These are phyloP conservation scores for Periophthalmus modestus DNA, from an alignment of 2,113 vertebrate species.

Conservation along the genomic window DNA sequence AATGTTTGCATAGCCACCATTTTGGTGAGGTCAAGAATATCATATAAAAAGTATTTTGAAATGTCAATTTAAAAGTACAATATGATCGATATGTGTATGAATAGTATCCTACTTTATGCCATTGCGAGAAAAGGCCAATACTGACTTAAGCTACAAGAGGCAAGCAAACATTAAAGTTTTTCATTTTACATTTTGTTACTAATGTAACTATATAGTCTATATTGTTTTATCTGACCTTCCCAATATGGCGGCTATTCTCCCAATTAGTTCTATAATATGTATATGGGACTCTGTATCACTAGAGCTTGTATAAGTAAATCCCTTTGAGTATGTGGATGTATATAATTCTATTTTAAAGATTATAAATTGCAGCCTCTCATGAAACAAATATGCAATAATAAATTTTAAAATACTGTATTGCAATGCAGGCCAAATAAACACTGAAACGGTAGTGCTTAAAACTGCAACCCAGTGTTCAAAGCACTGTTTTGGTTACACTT, in stretches of 20 bases:
- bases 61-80: neutral
- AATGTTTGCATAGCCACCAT: conserved; percentile 1
- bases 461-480: conserved; percentile 69
- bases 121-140: neutral
- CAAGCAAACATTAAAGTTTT: neutral
- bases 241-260: neutral
- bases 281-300: conserved; percentile 54
- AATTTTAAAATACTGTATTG: conserved; percentile 65
- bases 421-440: conserved; percentile 61
- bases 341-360: conserved; percentile 36
- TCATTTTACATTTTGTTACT: neutral
- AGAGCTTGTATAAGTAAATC: conserved; percentile 51
- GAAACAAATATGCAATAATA: conserved; percentile 53
- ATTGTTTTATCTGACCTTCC: neutral
- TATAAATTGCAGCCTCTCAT: conserved; percentile 45
- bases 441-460: conserved; percentile 59
- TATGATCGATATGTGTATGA: neutral
- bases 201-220: neutral
- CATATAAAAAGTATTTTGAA: neutral
- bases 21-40: neutral
- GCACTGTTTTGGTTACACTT: conserved; percentile 54
- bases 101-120: neutral
- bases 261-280: neutral
- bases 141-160: neutral
- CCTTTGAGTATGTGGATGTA: conserved; percentile 46